Evolutionary conservation across 2,797 vertebrate species (phyloP).

Genomic region (Lithobates sylvaticus): DNA sequence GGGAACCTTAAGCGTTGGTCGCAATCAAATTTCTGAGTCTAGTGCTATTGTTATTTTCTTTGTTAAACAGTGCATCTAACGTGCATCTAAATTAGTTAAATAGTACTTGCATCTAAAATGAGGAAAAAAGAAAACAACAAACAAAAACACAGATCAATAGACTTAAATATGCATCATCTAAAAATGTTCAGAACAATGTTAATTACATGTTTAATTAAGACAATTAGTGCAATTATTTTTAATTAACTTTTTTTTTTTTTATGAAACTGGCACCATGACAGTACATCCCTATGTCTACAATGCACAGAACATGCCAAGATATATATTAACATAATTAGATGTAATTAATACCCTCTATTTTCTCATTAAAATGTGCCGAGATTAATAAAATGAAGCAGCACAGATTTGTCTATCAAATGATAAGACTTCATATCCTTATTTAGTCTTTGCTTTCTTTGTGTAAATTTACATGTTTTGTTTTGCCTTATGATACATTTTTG

Average conservation of each 20-base stretch:
- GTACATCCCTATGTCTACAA: conserved; percentile 50
- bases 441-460: background rate
- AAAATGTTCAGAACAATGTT: conserved; percentile 57
- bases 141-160: conserved; percentile 25
- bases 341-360: conserved; percentile 58
- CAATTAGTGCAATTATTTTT: conserved; percentile 60
- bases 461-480: background rate
- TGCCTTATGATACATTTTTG: background rate
- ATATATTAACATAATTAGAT: conserved; percentile 61
- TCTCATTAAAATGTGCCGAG: conserved; percentile 47
- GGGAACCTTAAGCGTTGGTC: no score
- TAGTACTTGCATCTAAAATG: background rate
- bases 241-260: conserved; percentile 57
- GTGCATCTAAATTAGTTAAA: background rate
- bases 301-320: conserved; percentile 50
- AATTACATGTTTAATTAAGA: conserved; percentile 62
- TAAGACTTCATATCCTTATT: conserved; percentile 4
- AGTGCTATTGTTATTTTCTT: background rate
- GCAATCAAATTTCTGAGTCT: no score
- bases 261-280: conserved; percentile 60
- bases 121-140: background rate
- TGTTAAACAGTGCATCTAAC: background rate
- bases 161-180: conserved; percentile 46
- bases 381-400: conserved; percentile 50
- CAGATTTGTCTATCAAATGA: conserved; percentile 31